Conservation (phyloP, 2,888 invertebrate genomes). For the Athalia cordata region DNA sequence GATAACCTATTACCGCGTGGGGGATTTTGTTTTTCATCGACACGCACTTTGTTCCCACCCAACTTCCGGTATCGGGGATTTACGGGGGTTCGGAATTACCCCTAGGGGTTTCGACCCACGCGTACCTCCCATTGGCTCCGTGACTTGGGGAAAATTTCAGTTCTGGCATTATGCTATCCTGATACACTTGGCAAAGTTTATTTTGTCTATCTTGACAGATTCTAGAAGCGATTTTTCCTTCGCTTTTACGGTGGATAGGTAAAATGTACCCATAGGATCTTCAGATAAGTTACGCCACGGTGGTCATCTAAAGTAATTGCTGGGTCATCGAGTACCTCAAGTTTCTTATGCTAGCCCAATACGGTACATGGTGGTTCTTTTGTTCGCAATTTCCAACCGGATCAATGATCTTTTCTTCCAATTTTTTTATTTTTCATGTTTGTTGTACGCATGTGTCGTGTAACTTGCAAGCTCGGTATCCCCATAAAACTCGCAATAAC, state of each 20-base stretch:
- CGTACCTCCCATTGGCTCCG: not conserved
- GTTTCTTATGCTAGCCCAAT: conserved; percentile 31
- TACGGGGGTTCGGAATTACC: not conserved
- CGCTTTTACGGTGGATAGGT: not conserved
- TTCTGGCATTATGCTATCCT: conserved; percentile 33
- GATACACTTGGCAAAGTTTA: conserved; percentile 44
- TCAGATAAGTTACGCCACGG: not conserved
- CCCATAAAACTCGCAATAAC: not conserved
- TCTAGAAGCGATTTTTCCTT: not conserved
- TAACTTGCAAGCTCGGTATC: not conserved
- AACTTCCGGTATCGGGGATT: conserved; percentile 4
- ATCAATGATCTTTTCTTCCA: not conserved
- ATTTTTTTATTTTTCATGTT: too few relatives aligned
- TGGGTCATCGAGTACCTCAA: not conserved
- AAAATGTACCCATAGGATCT: not conserved
- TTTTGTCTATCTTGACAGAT: conserved; percentile 40
- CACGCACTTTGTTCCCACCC: conserved; percentile 15
- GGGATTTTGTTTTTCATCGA: conserved; percentile 23
- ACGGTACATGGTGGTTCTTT: not conserved
- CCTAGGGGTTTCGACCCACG: not conserved
- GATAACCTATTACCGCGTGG: conserved; percentile 31
- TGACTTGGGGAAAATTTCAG: not conserved
- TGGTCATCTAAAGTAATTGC: not conserved
- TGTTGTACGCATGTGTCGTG: not conserved
- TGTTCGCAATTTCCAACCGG: not conserved